phyloP scores from a whole-genome alignment of 1,140 invertebrate species.

The Bombyx mandarina region DNA sequence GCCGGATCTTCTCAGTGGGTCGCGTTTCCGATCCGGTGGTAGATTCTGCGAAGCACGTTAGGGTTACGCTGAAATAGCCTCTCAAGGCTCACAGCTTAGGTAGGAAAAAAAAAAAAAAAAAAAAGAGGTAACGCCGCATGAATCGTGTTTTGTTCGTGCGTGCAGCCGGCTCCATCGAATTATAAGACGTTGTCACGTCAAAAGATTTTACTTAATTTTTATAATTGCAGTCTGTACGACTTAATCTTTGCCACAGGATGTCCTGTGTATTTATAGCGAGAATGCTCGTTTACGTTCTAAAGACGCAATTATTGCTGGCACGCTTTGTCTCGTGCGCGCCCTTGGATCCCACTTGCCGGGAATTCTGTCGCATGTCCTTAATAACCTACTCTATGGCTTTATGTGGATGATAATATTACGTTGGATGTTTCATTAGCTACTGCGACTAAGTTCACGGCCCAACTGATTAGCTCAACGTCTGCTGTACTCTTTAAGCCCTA shows the following conservation, averaged over 20 bases:
- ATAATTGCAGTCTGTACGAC: neutral
- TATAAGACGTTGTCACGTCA: too few relatives aligned
- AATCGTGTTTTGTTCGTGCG: too few relatives aligned
- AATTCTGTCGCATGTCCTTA: neutral
- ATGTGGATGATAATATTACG: neutral
- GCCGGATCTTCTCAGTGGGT: too few relatives aligned
- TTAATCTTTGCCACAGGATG: neutral
- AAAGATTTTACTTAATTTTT: too few relatives aligned
- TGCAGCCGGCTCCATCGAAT: too few relatives aligned
- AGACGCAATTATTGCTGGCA: neutral
- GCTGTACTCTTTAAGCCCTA: neutral
- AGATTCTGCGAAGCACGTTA: too few relatives aligned
- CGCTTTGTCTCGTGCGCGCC: neutral
- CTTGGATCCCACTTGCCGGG: conserved; percentile 1
- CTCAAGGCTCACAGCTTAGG: too few relatives aligned
- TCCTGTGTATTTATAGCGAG: conserved; percentile 1
- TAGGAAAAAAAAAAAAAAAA: too few relatives aligned
- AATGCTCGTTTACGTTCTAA: neutral
- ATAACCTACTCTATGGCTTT: neutral
- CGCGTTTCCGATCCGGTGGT: too few relatives aligned
- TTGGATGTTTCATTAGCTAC: neutral
- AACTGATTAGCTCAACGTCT: neutral
- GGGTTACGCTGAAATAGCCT: too few relatives aligned
- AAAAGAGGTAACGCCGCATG: too few relatives aligned
- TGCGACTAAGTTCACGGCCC: neutral